phyloP scores from a whole-genome alignment of 37 sponge, comb jelly and placozoan species.

The Haliclona indistincta region DNA sequence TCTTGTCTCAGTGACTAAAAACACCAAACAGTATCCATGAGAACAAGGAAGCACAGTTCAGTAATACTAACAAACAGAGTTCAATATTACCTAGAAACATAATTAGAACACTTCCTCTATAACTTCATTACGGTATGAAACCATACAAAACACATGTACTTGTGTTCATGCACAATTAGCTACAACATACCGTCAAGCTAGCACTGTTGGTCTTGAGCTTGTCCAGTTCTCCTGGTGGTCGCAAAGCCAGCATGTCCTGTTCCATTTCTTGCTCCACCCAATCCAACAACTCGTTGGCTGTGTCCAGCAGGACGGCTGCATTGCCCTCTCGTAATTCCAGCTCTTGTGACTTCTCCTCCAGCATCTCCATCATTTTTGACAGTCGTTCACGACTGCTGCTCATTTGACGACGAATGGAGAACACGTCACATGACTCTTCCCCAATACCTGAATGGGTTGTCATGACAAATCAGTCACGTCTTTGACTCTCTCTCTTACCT shows the following conservation, averaged over 20 bases:
- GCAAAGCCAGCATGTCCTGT: neutral
- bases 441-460: neutral
- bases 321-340: neutral
- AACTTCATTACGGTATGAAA: neutral
- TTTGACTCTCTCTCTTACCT: neutral
- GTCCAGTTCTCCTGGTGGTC: conserved; percentile 26
- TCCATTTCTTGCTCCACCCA: conserved; percentile 29
- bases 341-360: neutral
- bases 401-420: too few relatives aligned
- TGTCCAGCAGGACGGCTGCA: neutral
- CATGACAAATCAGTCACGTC: neutral
- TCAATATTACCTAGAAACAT: too few relatives aligned
- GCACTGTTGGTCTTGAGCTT: conserved; percentile 2
- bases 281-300: conserved; percentile 19
- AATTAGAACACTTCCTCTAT: too few relatives aligned
- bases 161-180: neutral
- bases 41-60: neutral
- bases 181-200: conserved; percentile 11
- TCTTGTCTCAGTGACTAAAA: conserved; percentile 1
- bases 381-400: too few relatives aligned
- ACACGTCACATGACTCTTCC: too few relatives aligned
- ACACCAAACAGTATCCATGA: neutral
- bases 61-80: neutral
- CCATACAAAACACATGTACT: neutral
- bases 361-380: too few relatives aligned